A percentile compares a stretch with the other conserved stretches of the same genome.
These are phyloP conservation scores for Augiades crinisus DNA, from an alignment of 2,888 invertebrate species.

Conservation along the genomic window DNA sequence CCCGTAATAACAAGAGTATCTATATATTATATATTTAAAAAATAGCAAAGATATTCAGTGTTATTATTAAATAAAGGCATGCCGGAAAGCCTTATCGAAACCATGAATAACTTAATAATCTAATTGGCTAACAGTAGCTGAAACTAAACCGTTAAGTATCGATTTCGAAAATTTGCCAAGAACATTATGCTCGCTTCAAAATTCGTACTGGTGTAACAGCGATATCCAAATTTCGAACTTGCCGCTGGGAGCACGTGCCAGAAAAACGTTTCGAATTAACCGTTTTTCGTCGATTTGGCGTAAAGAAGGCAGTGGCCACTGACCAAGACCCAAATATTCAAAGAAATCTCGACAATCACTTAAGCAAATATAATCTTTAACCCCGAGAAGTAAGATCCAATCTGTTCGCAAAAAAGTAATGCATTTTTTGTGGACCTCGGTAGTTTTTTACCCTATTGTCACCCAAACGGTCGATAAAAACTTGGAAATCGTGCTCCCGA, in stretches of 20 bases:
- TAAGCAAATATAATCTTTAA: conserved; percentile 46
- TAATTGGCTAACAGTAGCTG: conserved; percentile 16
- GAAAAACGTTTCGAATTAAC: conserved; percentile 54
- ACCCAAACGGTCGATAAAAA: conserved; percentile 67
- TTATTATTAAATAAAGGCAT: not conserved
- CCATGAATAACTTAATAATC: conserved; percentile 14
- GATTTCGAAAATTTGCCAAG: conserved; percentile 24
- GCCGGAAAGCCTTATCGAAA: conserved; percentile 3
- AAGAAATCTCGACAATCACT: conserved; percentile 23
- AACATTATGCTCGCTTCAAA: conserved; percentile 22
- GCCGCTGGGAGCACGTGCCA: conserved; percentile 59
- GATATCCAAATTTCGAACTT: conserved; percentile 50
- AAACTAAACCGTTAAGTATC: conserved; percentile 22
- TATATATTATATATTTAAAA: too few relatives aligned
- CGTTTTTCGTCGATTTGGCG: conserved; percentile 56
- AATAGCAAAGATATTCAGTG: conserved; percentile 1
- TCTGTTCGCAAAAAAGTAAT: conserved; percentile 28
- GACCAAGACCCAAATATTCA: conserved; percentile 62
- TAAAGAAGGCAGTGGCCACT: conserved; percentile 57
- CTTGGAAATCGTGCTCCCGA: conserved; percentile 70
- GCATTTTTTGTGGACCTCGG: conserved; percentile 36
- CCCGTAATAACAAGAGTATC: too few relatives aligned
- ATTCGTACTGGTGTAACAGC: conserved; percentile 21
- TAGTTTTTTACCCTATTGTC: conserved; percentile 66
- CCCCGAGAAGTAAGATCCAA: conserved; percentile 37